Evolutionary conservation across 2,888 invertebrate species (phyloP).

Genomic region (Aspidiotus destructor): DNA sequence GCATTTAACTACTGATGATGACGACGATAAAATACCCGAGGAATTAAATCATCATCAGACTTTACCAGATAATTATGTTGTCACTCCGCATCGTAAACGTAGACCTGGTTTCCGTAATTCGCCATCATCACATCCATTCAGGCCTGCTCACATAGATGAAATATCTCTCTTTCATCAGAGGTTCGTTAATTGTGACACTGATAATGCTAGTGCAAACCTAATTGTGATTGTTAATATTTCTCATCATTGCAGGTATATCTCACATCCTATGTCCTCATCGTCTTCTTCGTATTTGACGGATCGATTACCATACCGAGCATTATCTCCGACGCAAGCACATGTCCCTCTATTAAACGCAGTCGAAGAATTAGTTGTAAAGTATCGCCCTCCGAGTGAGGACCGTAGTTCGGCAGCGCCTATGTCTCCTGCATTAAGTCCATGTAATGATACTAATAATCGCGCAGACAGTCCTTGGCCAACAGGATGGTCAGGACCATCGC

Average conservation of each 20-base stretch:
- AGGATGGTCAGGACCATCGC: slow-evolving; percentile 44
- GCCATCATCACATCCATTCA: slow-evolving; percentile 75
- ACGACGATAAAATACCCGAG: slow-evolving; percentile 48
- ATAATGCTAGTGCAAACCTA: neutral
- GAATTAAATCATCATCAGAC: slow-evolving; percentile 61
- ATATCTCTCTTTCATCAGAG: slow-evolving; percentile 41
- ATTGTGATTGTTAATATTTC: neutral
- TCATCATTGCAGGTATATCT: slow-evolving; percentile 42
- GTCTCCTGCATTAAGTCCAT: slow-evolving; percentile 37
- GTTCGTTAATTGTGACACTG: neutral
- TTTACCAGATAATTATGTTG: slow-evolving; percentile 71
- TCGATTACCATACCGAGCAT: slow-evolving; percentile 34
- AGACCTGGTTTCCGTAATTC: slow-evolving; percentile 79
- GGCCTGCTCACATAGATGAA: slow-evolving; percentile 64
- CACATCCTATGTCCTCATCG: slow-evolving; percentile 56
- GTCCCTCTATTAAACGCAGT: slow-evolving; percentile 34
- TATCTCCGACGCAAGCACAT: slow-evolving; percentile 30
- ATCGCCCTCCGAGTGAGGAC: slow-evolving; percentile 61
- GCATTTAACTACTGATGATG: slow-evolving; percentile 35
- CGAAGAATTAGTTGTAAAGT: slow-evolving; percentile 45
- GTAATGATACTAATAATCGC: slow-evolving; percentile 33
- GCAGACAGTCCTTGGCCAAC: slow-evolving; percentile 52
- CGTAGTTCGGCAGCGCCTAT: slow-evolving; percentile 45
- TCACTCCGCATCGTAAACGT: slow-evolving; percentile 76
- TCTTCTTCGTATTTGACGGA: slow-evolving; percentile 56